Conservation (phyloP, 2,888 invertebrate genomes). For the Chirona hameri region DNA sequence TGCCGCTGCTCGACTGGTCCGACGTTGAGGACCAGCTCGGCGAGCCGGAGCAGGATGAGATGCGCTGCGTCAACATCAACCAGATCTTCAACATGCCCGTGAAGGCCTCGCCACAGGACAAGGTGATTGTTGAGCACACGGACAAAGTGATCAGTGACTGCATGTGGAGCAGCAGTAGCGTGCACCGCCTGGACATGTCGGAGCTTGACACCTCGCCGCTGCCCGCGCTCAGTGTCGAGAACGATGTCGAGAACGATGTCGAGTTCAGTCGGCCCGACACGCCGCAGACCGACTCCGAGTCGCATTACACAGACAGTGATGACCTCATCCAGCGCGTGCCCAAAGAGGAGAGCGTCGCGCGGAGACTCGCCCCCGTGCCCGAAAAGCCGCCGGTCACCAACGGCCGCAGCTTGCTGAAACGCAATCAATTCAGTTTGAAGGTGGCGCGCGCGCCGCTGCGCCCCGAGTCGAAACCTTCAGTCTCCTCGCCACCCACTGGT, state of each 20-base stretch:
- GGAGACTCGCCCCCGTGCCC: not conserved
- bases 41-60: not conserved
- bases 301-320: not conserved
- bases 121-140: not conserved
- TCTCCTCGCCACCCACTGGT: not conserved
- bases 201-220: not conserved
- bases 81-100: slow-evolving; percentile 3
- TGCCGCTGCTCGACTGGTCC: not conserved
- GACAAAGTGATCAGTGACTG: slow-evolving; percentile 26
- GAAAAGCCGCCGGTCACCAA: not conserved
- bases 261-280: slow-evolving; percentile 2
- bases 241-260: slow-evolving; percentile 13
- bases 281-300: not conserved
- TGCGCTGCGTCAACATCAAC: slow-evolving; percentile 8
- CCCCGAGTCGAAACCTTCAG: not conserved
- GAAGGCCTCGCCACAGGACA: not conserved
- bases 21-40: slow-evolving; percentile 4
- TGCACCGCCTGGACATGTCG: not conserved
- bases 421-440: slow-evolving; percentile 11
- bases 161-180: slow-evolving; percentile 11
- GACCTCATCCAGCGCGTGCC: slow-evolving; percentile 9
- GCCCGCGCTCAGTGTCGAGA: not conserved
- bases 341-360: not conserved
- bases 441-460: not conserved
- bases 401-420: slow-evolving; percentile 24